phyloP scores from a whole-genome alignment of 2,113 vertebrate genomes.

The Phylloscopus trochiloides region DNA sequence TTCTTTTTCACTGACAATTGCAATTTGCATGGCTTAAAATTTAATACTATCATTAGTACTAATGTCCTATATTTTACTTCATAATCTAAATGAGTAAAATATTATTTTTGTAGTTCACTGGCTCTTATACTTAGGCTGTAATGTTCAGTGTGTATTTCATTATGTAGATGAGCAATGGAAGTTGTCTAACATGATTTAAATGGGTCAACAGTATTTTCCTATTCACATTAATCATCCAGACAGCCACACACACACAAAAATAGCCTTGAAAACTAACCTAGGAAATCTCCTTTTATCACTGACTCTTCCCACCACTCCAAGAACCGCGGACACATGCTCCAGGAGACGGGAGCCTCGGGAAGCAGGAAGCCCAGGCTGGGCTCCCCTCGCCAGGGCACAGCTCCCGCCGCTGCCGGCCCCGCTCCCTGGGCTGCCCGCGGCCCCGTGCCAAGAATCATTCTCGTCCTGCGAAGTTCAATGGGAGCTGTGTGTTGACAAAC shows the following conservation, averaged over 20 bases:
- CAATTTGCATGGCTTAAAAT: slow-evolving; percentile 69
- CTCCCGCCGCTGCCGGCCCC: not conserved
- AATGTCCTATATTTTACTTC: slow-evolving; percentile 70
- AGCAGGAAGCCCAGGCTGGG: not conserved
- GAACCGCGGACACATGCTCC: not conserved
- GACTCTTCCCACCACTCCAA: not conserved
- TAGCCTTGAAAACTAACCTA: slow-evolving; percentile 56
- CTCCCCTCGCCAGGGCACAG: not conserved
- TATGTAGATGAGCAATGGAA: slow-evolving; percentile 77
- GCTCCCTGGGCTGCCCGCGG: not conserved
- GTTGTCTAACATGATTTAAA: slow-evolving; percentile 77
- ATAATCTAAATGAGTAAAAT: slow-evolving; percentile 72
- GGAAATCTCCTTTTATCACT: slow-evolving; percentile 47
- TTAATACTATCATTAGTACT: slow-evolving; percentile 71
- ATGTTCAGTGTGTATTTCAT: slow-evolving; percentile 73
- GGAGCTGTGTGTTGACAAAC: slow-evolving; percentile 53
- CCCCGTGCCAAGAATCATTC: slow-evolving; percentile 44
- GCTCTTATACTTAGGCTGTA: slow-evolving; percentile 59
- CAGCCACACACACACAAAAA: slow-evolving; percentile 36
- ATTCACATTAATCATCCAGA: slow-evolving; percentile 78
- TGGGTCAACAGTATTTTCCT: slow-evolving; percentile 82
- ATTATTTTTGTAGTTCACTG: slow-evolving; percentile 70
- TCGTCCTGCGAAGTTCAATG: not conserved
- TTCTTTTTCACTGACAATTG: slow-evolving; percentile 70
- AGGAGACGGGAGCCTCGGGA: not conserved